phyloP scores from a whole-genome alignment of 2,797 vertebrate genomes.

The Helicolenus hilgendorfi region DNA sequence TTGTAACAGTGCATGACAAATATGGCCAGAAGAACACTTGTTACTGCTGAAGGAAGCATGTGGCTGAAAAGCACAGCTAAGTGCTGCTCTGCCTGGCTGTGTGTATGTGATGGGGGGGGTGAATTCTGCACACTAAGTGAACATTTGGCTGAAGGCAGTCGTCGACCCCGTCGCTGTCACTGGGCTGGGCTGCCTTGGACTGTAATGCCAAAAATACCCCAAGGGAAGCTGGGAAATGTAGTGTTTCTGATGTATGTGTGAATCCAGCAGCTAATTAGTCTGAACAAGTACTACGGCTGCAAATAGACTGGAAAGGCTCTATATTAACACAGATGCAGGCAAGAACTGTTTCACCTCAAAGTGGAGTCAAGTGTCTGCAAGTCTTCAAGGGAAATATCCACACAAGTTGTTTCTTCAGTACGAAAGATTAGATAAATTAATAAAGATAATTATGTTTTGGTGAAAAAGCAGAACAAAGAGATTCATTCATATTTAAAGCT shows the following conservation, averaged over 20 bases:
- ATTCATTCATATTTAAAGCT: no score
- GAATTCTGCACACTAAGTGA: conserved; percentile 50
- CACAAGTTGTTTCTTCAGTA: background rate
- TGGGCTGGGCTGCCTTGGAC: conserved; percentile 6
- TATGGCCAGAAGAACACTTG: conserved; percentile 17
- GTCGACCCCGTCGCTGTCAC: conserved; percentile 55
- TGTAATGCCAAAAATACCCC: conserved; percentile 38
- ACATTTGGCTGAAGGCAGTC: conserved; percentile 68
- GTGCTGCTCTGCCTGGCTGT: background rate
- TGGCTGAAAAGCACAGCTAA: conserved; percentile 8
- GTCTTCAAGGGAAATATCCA: background rate
- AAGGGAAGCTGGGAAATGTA: conserved; percentile 44
- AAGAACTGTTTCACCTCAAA: background rate
- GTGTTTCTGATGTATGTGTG: conserved; percentile 46
- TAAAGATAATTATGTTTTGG: no score
- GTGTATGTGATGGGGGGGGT: background rate
- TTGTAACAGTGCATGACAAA: conserved; percentile 10
- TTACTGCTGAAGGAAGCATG: conserved; percentile 35
- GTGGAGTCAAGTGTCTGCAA: background rate
- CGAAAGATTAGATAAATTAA: no score
- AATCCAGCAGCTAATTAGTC: conserved; percentile 46
- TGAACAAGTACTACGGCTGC: conserved; percentile 5
- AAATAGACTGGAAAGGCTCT: background rate
- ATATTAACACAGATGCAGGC: background rate
- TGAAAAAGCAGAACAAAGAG: no score